Base-by-base conservation (phyloP, 2,888 invertebrate genomes). In the Drosophila meridionalis region DNA sequence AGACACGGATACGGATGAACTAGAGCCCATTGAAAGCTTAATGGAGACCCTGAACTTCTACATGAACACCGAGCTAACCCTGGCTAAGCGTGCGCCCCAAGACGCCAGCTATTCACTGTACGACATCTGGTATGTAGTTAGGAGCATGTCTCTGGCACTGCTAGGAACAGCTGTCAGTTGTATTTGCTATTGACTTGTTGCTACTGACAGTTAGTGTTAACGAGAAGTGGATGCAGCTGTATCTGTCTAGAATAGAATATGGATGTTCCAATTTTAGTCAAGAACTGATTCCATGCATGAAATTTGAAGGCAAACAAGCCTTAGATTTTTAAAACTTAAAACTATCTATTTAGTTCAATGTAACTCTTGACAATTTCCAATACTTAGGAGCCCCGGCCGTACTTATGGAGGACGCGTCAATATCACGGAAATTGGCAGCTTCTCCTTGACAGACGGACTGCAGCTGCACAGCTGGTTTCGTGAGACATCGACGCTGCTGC, bases 321-420 rank as follows among this genome's bases (percentile, higher is more conserved):
- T 12, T 4, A 52, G 34, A 14, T 0, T 7, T 14, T 14, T 11
- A n/a, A 32, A 50, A 5, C n/a, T 34, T 3, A 32, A 50, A 5
- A 9, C 20, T 3, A 2, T 0, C 0, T 28, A 4, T 43, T 26
- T 12, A 30, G 14, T 14, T 30, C 2, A 2, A 14, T 36, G 8
- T 53, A 14, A 26, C 12, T 34, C 38, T 30, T n/a, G n/a, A 34
- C 12, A 34, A n/a, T 4, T n/a, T 28, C 9, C 12, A 30, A n/a
- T 36, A 4, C 7, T 32, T 55, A 93, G 93, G 91, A 95, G 94
- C 83, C 95, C 95, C 2, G 95, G 95, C 0, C 94, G 92, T 70
- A 93, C 93, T 66, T 94, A 93, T 70, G 94, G 94, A 36, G 95
- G 95, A 2, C 90, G 88, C 69, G 92, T 95, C 62, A 93, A 94